phyloP scores from a whole-genome alignment of 2,888 invertebrate genomes.

The Drymonia ruficornis region DNA sequence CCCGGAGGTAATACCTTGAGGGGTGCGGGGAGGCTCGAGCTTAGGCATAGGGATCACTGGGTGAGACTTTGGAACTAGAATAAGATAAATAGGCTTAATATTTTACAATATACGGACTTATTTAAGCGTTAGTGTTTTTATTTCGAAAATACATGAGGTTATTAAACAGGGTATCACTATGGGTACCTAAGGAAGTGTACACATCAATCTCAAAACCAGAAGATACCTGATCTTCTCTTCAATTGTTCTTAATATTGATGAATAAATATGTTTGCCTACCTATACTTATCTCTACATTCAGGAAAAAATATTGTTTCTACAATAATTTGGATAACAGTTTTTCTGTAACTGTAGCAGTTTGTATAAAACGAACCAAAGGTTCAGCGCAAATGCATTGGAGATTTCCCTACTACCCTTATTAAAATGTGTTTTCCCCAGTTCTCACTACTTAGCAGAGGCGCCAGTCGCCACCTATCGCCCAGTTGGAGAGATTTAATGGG shows the following conservation, averaged over 20 bases:
- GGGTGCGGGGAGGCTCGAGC: constrained; percentile 61
- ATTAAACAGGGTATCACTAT: too few relatives aligned
- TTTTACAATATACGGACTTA: neutral
- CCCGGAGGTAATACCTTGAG: constrained; percentile 63
- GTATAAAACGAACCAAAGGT: constrained; percentile 7
- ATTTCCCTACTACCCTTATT: constrained; percentile 52
- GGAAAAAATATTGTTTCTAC: too few relatives aligned
- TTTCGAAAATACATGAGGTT: neutral
- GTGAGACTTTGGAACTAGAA: neutral
- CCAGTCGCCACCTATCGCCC: constrained; percentile 73
- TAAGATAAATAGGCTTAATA: constrained; percentile 2
- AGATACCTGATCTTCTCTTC: too few relatives aligned
- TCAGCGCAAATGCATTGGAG: constrained; percentile 5
- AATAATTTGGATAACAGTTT: too few relatives aligned
- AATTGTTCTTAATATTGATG: too few relatives aligned
- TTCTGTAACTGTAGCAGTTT: too few relatives aligned
- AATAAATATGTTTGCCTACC: too few relatives aligned
- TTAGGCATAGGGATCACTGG: constrained; percentile 22
- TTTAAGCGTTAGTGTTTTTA: neutral
- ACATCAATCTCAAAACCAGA: too few relatives aligned
- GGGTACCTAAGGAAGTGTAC: too few relatives aligned
- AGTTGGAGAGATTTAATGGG: constrained; percentile 74
- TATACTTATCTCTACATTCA: too few relatives aligned
- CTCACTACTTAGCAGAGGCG: constrained; percentile 56
- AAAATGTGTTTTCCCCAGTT: constrained; percentile 74